Conservation (phyloP, 1,140 invertebrate species). For the Yoshiicerus persimilis region DNA sequence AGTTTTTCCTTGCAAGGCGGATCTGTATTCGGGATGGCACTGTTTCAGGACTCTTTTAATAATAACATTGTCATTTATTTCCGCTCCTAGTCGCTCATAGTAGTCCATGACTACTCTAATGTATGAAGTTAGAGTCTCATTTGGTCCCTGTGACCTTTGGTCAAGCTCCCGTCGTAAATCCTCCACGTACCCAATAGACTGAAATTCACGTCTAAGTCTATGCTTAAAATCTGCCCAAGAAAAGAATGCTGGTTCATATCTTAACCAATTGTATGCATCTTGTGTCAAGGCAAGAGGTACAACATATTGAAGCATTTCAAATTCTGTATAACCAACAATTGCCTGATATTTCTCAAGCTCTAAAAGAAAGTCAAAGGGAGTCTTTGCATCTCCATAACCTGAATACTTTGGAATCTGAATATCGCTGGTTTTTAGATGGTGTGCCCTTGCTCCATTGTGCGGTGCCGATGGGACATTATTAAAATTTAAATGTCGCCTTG, state of each 20-base stretch:
- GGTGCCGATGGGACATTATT: no score
- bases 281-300: neutral
- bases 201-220: neutral
- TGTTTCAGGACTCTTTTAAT: neutral
- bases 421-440: slow-evolving; percentile 25
- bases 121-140: slow-evolving; percentile 13
- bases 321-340: slow-evolving; percentile 17
- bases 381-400: neutral
- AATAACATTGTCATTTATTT: neutral
- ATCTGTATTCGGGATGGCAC: slow-evolving; percentile 1
- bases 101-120: slow-evolving; percentile 19
- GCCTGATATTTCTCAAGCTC: slow-evolving; percentile 25
- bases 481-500: no score
- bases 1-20: neutral
- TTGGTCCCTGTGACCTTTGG: slow-evolving; percentile 1
- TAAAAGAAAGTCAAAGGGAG: slow-evolving; percentile 23
- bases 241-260: slow-evolving; percentile 11
- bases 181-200: slow-evolving; percentile 17
- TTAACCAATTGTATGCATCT: neutral
- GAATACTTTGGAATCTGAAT: slow-evolving; percentile 22
- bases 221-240: neutral
- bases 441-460: neutral
- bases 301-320: slow-evolving; percentile 20
- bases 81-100: neutral
- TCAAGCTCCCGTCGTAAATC: slow-evolving; percentile 17